Evolutionary conservation across 2,888 invertebrate genomes (phyloP).

Genomic region (Pantelozetes paolii): DNA sequence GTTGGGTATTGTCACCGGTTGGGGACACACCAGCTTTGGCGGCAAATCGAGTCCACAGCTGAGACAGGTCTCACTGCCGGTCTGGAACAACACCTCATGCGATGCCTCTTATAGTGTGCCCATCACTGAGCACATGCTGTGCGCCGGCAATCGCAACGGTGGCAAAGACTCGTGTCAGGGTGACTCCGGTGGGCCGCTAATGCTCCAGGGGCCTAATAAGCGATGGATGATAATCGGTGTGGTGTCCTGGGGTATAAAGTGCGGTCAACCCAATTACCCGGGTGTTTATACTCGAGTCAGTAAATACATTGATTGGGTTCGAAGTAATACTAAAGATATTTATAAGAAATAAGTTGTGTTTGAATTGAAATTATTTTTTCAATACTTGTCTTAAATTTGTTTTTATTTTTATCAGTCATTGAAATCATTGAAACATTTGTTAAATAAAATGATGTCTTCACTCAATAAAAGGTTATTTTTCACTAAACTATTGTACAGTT

Average conservation of each 20-base stretch:
- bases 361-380: background rate
- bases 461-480: no score
- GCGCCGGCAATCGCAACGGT: slow-evolving; percentile 79
- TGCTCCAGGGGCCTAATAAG: slow-evolving; percentile 71
- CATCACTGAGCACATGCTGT: slow-evolving; percentile 79
- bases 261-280: slow-evolving; percentile 83
- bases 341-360: background rate
- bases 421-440: no score
- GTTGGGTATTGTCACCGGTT: slow-evolving; percentile 84
- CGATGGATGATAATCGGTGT: slow-evolving; percentile 83
- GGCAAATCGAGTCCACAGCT: slow-evolving; percentile 83
- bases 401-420: no score
- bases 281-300: slow-evolving; percentile 92
- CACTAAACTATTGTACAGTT: no score
- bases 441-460: no score
- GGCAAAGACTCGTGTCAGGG: slow-evolving; percentile 58
- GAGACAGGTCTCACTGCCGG: slow-evolving; percentile 84
- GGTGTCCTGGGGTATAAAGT: slow-evolving; percentile 90
- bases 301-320: slow-evolving; percentile 82
- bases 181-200: slow-evolving; percentile 85
- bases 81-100: slow-evolving; percentile 83
- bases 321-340: slow-evolving; percentile 20
- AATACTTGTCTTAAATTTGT: no score
- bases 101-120: slow-evolving; percentile 82
- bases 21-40: slow-evolving; percentile 79